phyloP scores from a whole-genome alignment of 2,113 vertebrate genomes.

The Actinemys pallida region DNA sequence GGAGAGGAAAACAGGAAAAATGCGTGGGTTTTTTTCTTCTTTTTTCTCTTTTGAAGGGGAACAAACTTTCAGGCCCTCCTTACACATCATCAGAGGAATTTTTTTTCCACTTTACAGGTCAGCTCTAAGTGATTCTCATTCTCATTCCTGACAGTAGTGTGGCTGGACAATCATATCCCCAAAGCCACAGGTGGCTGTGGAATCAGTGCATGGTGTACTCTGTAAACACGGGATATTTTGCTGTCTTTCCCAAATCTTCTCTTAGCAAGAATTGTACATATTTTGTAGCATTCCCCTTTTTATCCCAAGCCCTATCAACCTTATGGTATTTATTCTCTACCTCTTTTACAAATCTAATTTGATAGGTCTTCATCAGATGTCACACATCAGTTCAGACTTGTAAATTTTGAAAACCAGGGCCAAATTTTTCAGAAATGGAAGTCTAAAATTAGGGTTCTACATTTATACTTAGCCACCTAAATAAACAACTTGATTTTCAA shows the following conservation, averaged over 20 bases:
- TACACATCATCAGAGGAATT: not conserved
- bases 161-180: not conserved
- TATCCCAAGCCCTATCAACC: not conserved
- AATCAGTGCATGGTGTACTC: not conserved
- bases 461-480: not conserved
- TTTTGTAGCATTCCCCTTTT: not conserved
- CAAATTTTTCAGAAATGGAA: not conserved
- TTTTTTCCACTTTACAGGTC: slow-evolving; percentile 18
- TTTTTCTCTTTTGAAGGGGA: not conserved
- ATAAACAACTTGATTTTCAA: not conserved
- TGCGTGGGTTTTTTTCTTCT: too few species aligned
- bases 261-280: not conserved
- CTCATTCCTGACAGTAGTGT: not conserved
- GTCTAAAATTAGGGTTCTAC: not conserved
- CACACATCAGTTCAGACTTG: not conserved
- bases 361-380: not conserved
- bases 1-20: not conserved
- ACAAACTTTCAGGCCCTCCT: slow-evolving; percentile 21
- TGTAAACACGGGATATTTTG: not conserved
- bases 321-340: not conserved
- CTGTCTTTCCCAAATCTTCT: not conserved
- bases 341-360: not conserved
- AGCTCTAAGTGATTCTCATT: not conserved
- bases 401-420: fast-evolving
- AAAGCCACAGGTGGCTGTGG: not conserved